phyloP scores from a whole-genome alignment of 2,888 invertebrate species.

The Taphrorychus bicolor region DNA sequence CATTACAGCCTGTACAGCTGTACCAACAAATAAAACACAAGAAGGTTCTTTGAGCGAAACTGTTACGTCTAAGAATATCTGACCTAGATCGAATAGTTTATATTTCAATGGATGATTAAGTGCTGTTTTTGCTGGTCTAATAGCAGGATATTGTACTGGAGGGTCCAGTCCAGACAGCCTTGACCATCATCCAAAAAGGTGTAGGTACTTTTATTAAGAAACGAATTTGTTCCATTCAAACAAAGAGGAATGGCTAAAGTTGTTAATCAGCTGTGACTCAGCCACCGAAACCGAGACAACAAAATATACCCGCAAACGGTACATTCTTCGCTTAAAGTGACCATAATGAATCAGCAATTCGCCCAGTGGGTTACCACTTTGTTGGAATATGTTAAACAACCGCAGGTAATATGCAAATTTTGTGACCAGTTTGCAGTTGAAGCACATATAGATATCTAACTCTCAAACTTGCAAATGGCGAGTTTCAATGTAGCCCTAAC shows the following conservation, averaged over 20 bases:
- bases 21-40: neutral
- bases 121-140: too few species aligned
- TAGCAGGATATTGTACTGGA: too few species aligned
- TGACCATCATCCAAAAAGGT: neutral
- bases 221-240: too few species aligned
- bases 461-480: too few species aligned
- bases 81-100: neutral
- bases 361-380: neutral
- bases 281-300: neutral
- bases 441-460: too few species aligned
- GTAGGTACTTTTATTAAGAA: neutral
- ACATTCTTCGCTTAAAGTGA: neutral
- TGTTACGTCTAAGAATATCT: neutral
- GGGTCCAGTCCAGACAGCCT: neutral
- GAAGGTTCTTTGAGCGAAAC: neutral
- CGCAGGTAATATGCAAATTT: too few species aligned
- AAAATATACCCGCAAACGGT: neutral
- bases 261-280: neutral
- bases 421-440: too few species aligned
- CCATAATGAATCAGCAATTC: neutral
- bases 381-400: neutral
- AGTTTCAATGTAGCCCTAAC: too few species aligned
- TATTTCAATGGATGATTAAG: neutral
- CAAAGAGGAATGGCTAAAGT: neutral
- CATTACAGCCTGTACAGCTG: neutral